Percentiles rank a stretch among this genome's conserved stretches.
phyloP scores from a whole-genome alignment of 2,888 invertebrate genomes.

The Cryptosula pallasiana region DNA sequence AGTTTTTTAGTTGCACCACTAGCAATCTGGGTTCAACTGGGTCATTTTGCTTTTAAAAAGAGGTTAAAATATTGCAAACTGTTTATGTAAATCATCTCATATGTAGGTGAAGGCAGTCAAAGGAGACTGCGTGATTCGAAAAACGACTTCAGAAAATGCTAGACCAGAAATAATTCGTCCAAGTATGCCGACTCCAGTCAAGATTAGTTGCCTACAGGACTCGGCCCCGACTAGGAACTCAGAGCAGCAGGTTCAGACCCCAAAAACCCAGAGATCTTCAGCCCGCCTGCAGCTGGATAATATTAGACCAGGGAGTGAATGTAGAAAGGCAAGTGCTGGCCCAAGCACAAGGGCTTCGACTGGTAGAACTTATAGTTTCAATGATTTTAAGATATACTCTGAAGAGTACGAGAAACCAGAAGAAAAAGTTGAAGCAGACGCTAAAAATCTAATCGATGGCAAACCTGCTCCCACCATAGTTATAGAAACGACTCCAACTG shows the following conservation, averaged over 20 bases:
- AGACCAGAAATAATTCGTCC: conserved; percentile 20
- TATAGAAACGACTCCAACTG: neutral
- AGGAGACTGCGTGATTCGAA: conserved; percentile 14
- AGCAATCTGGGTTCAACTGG: too few species aligned
- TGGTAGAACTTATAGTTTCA: neutral
- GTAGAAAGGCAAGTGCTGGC: conserved; percentile 2
- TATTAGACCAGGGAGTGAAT: neutral
- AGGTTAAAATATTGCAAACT: too few species aligned
- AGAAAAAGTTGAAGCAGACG: neutral
- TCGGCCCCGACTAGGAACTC: neutral
- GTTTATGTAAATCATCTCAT: too few species aligned
- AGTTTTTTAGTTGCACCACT: too few species aligned
- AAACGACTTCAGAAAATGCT: neutral
- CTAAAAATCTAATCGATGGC: neutral
- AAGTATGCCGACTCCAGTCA: neutral
- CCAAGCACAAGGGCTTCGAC: neutral
- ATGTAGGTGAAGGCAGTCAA: conserved; percentile 7
- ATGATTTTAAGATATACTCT: conserved; percentile 5
- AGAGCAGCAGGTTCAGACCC: neutral
- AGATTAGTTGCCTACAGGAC: neutral
- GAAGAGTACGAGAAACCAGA: conserved; percentile 22
- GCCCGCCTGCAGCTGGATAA: neutral
- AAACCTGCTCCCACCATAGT: too few species aligned
- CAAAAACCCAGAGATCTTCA: conserved; percentile 8
- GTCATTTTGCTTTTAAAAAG: too few species aligned